Base-by-base conservation (phyloP, 2,797 vertebrate species). In the Lagocephalus sceleratus region DNA sequence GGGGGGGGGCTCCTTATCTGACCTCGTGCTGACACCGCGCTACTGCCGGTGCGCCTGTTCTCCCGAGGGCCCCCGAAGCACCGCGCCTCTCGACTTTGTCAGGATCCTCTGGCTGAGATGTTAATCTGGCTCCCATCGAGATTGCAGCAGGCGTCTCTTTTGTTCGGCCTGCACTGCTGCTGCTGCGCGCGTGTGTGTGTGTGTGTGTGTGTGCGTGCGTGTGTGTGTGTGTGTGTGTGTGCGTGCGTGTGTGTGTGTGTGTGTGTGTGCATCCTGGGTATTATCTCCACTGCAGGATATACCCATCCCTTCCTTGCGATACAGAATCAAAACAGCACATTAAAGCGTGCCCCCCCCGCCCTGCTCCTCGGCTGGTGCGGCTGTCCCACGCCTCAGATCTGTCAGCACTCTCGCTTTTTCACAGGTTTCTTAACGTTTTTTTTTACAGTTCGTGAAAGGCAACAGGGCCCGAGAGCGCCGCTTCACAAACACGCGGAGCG, bases 61-160 rank as follows among this genome's bases (percentile, higher is more conserved):
- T 84, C 79, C 46, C 73, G 77, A 71, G 67, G 54, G 64, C 73
- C 56, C 52, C 40, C 44, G 3, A 15, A 51, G 53, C 61, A 43
- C 56, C 57, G 67, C 48, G 59, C 56, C 53, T 75, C 74, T 55
- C 75, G 79, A 81, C 84, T 82, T 76, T 81, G 79, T 85, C 81
- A 86, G 81, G 73, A 65, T 53, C 87, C 85, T 85, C 72, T 63
- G 54, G 64, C 54, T 43, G 39, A 77, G 81, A 87, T 84, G 76
- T 73, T 78, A 81, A 89, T 89, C 84, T 86, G 78, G 71, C 78
- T 81, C 77, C 83, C 82, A 89, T 90, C 85, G 72, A 89, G 83
- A 89, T 88, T 77, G 66, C 73, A 72, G 66, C 65, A 35, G 68
- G 62, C 68, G 60, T 73, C 77, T 76, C 79, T 75, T 85, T 89